Conservation (phyloP, 2,113 vertebrate genomes). For the Podarcis cretensis region DNA sequence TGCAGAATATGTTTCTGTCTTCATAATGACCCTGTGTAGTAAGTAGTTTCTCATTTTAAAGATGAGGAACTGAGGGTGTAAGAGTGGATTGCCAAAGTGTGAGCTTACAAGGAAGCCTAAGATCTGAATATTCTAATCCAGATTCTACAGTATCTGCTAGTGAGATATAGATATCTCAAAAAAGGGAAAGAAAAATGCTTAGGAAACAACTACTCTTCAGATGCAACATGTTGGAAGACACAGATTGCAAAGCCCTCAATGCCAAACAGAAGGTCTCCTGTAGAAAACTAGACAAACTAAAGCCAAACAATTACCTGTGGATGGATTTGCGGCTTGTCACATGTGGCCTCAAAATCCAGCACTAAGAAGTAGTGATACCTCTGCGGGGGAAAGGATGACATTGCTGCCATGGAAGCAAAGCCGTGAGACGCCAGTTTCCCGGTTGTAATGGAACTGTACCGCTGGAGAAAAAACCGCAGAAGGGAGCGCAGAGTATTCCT, state of each 20-base stretch:
- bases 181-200: not conserved
- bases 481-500: slow-evolving; percentile 73
- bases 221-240: not conserved
- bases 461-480: slow-evolving; percentile 70
- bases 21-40: not conserved
- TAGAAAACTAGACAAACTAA: slow-evolving; percentile 45
- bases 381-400: slow-evolving; percentile 86
- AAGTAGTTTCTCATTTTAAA: not conserved
- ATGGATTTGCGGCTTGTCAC: slow-evolving; percentile 86
- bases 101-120: not conserved
- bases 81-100: not conserved
- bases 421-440: slow-evolving; percentile 85
- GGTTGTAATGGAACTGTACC: slow-evolving; percentile 78
- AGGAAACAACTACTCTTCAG: not conserved
- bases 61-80: not conserved
- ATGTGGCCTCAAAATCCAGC: slow-evolving; percentile 88
- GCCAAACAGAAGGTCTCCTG: slow-evolving; percentile 1
- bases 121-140: not conserved
- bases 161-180: not conserved
- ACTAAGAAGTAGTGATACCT: slow-evolving; percentile 89
- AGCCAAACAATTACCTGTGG: slow-evolving; percentile 82
- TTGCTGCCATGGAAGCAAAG: slow-evolving; percentile 85
- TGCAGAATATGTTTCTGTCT: not conserved
- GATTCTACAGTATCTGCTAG: not conserved
- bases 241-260: not conserved